Evolutionary conservation across 37 sponge, comb jelly and placozoan species (phyloP), one percentile per base, ranked within the genome.

Genomic region (Cliona cf. orientalis): DNA sequence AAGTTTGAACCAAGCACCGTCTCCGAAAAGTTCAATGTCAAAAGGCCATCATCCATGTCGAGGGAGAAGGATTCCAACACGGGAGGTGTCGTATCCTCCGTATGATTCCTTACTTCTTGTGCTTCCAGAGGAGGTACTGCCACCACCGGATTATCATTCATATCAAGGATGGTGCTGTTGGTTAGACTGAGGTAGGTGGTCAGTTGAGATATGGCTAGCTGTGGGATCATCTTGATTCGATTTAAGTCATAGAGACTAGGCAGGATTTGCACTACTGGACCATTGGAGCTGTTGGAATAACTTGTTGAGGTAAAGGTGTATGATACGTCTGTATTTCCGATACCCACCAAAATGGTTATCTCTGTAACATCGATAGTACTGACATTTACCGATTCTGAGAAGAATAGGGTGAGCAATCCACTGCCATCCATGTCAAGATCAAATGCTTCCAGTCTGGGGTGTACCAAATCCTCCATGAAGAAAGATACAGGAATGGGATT

Each of bases 361-460:
- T 87, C 74, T 1, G 82, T 84, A 19, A 90, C 81, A 64, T 87
- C 66, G 23, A 96, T 59, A 2, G 93, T 78, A 53, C 60, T 63
- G 34, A 85, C 84, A 61, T 86, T 72, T 6, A 96, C 97, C 0
- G 97, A 86, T 60, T 96, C 97, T 1, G 82, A 81, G 68, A 96
- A 96, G 63, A 35, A 70, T 7, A 96, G 89, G 58, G 85, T 89
- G n/a, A 96, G 67, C 56, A 66, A 42, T 41, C 84, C 96, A 36
- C 58, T 44, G 19, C 87, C 88, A 60, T 92, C 85, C 87, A 92
- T 86, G 56, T 92, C 89, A 0, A 92, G 82, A 46, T 40, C 46
- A 62, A 90, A 96, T 0, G 34, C 46, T 23, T 58, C 66, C 42
- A 96, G 80, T 35, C 84, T 75, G 1, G 97, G 91, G 2, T 44